Evolutionary conservation across 2,797 vertebrate genomes (phyloP).

Genomic region (Sebastes diploproa): DNA sequence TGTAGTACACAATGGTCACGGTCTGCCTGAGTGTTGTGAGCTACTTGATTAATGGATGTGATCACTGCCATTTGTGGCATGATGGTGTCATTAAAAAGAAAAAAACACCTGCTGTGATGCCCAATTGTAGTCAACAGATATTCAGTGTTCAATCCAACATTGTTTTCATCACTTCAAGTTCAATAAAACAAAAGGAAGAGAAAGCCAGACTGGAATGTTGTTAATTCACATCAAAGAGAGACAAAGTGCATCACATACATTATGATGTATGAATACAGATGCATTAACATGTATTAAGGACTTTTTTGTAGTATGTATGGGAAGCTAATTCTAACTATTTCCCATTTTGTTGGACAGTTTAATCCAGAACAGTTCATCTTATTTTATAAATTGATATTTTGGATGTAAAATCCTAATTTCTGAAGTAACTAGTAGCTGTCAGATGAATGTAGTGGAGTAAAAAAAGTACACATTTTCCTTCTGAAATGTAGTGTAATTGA

Average conservation of each 20-base stretch:
- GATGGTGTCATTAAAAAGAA: constrained; percentile 2
- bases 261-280: not conserved
- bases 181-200: not conserved
- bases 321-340: not conserved
- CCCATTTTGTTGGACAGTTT: not conserved
- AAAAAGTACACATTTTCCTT: rapidly evolving
- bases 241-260: not conserved
- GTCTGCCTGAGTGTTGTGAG: constrained; percentile 8
- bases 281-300: not conserved
- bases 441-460: not conserved
- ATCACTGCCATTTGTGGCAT: constrained; percentile 21
- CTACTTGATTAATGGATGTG: constrained; percentile 31
- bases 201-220: not conserved
- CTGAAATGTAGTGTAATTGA: not conserved
- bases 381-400: not conserved
- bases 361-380: not conserved
- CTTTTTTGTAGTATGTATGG: not conserved
- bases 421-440: not conserved
- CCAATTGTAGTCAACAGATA: not conserved
- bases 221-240: not conserved
- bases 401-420: not conserved
- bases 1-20: not conserved
- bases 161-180: not conserved
- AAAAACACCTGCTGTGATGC: constrained; percentile 7
- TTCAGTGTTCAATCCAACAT: constrained; percentile 4